These are phyloP conservation scores for Cygnus atratus DNA, from an alignment of 2,113 vertebrate species.

Conservation along the genomic window DNA sequence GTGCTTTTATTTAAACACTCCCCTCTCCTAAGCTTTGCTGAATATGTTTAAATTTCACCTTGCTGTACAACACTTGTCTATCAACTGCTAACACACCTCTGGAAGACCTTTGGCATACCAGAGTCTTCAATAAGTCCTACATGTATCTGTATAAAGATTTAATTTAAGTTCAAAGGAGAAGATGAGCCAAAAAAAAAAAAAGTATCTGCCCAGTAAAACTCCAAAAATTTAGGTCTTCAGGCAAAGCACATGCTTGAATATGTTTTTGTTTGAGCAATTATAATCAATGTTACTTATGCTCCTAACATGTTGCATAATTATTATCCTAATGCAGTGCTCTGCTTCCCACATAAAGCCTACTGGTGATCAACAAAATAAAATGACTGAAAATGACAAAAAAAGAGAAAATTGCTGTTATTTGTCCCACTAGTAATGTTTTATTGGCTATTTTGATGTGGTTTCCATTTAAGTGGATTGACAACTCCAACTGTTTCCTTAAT, in stretches of 20 bases:
- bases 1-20: conserved; percentile 29
- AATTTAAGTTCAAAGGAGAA: background rate
- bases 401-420: background rate
- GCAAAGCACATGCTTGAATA: background rate
- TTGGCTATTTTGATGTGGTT: background rate
- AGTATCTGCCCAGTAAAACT: background rate
- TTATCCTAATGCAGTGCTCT: background rate
- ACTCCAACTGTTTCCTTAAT: background rate
- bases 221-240: background rate
- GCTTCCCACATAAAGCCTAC: background rate
- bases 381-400: background rate
- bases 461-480: background rate
- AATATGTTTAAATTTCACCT: background rate
- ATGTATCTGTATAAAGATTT: background rate
- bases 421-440: background rate
- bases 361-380: background rate
- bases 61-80: background rate
- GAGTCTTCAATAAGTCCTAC: background rate
- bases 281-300: background rate
- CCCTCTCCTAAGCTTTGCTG: background rate
- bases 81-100: background rate
- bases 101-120: background rate
- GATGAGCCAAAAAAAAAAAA: background rate
- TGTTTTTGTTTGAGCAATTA: background rate
- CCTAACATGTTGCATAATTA: background rate